Evolutionary conservation across 2,797 vertebrate genomes (phyloP), one percentile per base, ranked within the genome.

Genomic region (Tapirus indicus): DNA sequence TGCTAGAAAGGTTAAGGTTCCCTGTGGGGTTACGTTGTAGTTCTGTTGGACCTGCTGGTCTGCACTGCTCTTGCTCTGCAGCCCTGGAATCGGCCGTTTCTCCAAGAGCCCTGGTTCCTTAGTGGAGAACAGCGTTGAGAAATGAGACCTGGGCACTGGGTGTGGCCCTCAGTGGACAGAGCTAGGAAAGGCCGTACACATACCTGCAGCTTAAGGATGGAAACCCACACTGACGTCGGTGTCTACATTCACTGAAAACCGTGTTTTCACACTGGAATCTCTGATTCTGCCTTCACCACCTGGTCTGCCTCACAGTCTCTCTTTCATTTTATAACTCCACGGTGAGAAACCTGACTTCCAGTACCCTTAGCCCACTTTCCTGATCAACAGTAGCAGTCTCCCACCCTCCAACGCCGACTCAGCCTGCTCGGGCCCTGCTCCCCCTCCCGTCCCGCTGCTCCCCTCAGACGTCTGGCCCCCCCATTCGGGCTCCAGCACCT

Each of bases 241-340:
- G 16, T 13, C 52, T 2, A 35, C 4, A 1, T 23, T 56, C 77
- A 27, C 52, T 21, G 13, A 17, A 38, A n/a, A 23, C 52, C 2
- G 2, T 38, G 21, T 8, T 2, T 27, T 27, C 75, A 58, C 52
- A 17, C 13, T 0, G 7, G 35, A 44, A 27, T 27, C 47, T 88
- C 14, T 0, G 0, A 2, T 47, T 47, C 49, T 41, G 10, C 13
- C 35, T 14, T 52, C 2, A 0, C 4, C 7, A 25, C 54, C 1
- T 1, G n/a, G 14, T 8, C 35, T 8, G 2, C 14, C 27, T 23
- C 41, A 2, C 38, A 44, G 49, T 27, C 18, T 74, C 13, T 27
- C 23, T 71, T 52, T 32, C 4, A 0, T 44, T 68, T 78, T 23
- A 2, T 54, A 44, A 32, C 13, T 69, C 7, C 27, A 27, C 44